Base-by-base conservation (phyloP, 2,888 invertebrate genomes). In the Netelia melanura region DNA sequence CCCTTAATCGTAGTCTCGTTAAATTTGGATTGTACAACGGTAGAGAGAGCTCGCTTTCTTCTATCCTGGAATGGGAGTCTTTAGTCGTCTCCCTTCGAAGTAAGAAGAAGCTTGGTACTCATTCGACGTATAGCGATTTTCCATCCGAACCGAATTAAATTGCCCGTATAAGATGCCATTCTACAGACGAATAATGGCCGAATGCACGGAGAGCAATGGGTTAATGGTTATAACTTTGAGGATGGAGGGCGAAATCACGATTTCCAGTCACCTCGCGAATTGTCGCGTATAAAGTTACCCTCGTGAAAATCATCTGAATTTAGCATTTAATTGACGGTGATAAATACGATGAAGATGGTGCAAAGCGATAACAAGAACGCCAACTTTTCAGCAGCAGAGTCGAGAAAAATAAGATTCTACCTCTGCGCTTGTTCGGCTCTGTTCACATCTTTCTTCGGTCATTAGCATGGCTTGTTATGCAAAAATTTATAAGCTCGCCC, bases 1-100 rank as follows among this genome's bases (percentile, higher is more conserved):
- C 58, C 68, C 71, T 75, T 23, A 70, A 68, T 30, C 43, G 25
- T 61, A 74, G 61, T 75, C 70, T 79, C 79, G 76, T 76, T 80
- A 76, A 76, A 71, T 71, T 70, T 17, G 62, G 58, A 70, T 70
- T 56, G 75, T 70, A 71, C 74, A 78, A 61, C 30, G 52, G 5
- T 21, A 52, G n/a, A 38, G 11, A 70, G 48, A 52, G 21, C 58
- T 64, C 8, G n/a, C 25, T 25, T 64, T 64, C 64, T 64, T 64
- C 64, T 30, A n/a, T 64, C n/a, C 30, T 17, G 9, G 9, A 61
- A 23, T 25, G 14, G 44, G 58, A 58, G 21, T 21, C 21, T 23
- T 61, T 14, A 62, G 61, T 44, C 6, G 61, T 44, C 6, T 48
- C 48, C 62, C 10, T 25, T 17, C 23, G 25, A 62, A 30, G 17